Evolutionary conservation across 2,113 vertebrate genomes (phyloP).

Genomic region (Lasiurus cinereus): DNA sequence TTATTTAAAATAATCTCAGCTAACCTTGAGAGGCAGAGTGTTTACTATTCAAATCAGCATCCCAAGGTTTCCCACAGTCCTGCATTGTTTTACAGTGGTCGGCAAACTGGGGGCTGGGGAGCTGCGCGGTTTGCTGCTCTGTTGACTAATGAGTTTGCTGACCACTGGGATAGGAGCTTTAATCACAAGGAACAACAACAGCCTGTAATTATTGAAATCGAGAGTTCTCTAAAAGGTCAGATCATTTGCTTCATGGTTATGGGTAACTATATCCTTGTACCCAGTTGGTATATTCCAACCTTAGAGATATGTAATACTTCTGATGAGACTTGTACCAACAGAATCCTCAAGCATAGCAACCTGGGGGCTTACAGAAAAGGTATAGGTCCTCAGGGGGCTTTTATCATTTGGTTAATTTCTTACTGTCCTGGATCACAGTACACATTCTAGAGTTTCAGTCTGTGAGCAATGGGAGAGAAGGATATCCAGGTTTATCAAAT

Average conservation of each 20-base stretch:
- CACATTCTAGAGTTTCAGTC: neutral
- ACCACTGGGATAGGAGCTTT: no score
- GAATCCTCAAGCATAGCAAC: neutral
- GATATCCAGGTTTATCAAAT: neutral
- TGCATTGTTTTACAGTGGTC: neutral
- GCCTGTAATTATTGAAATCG: no score
- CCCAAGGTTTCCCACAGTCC: neutral
- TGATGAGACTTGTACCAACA: neutral
- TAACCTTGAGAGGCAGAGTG: neutral
- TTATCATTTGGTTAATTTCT: neutral
- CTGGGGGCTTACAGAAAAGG: neutral
- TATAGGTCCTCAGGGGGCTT: neutral
- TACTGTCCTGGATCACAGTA: neutral
- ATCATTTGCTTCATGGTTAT: neutral
- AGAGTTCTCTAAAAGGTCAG: no score
- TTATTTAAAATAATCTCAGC: conserved; percentile 30
- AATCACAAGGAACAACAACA: no score
- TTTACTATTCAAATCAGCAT: neutral
- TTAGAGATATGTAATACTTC: neutral
- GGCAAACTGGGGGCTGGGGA: no score
- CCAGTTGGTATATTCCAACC: neutral
- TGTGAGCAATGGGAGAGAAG: neutral
- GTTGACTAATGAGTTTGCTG: no score
- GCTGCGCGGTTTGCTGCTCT: no score
- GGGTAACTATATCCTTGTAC: neutral